Evolutionary conservation across 2,113 vertebrate genomes (phyloP).

Genomic region (Irena cyanogastra): DNA sequence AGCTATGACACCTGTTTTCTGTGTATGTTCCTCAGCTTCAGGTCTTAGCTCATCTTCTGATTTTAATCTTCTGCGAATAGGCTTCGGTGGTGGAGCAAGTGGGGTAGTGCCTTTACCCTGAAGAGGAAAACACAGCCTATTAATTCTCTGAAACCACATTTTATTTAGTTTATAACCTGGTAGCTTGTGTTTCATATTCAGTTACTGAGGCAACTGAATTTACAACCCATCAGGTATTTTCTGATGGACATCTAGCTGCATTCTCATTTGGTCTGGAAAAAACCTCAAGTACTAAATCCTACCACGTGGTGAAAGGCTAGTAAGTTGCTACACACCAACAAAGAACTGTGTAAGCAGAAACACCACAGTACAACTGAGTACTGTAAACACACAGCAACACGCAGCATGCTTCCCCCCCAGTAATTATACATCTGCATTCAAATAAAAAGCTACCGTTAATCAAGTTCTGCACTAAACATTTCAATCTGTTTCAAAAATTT

Average conservation of each 20-base stretch:
- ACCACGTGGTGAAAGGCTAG: background rate
- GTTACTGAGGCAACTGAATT: background rate
- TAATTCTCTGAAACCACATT: background rate
- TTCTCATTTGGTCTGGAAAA: background rate
- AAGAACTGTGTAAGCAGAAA: background rate
- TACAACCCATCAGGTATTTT: background rate
- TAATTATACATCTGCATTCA: background rate
- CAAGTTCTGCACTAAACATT: background rate
- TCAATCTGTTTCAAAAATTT: background rate
- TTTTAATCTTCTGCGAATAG: conserved; percentile 92
- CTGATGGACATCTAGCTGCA: background rate
- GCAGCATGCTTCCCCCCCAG: background rate
- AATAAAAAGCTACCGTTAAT: background rate
- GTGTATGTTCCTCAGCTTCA: conserved; percentile 86
- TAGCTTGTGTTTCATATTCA: background rate
- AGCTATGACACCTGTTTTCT: conserved; percentile 86
- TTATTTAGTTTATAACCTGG: background rate
- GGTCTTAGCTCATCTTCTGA: conserved; percentile 95
- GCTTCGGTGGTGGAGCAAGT: conserved; percentile 94
- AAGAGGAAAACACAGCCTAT: background rate
- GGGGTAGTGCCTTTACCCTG: conserved; percentile 89
- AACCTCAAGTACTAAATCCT: background rate
- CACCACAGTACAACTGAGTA: background rate
- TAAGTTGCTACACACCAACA: background rate
- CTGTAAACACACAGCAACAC: background rate